Evolutionary conservation across 2,113 vertebrate genomes (phyloP).

Genomic region (Entomyzon cyanotis): DNA sequence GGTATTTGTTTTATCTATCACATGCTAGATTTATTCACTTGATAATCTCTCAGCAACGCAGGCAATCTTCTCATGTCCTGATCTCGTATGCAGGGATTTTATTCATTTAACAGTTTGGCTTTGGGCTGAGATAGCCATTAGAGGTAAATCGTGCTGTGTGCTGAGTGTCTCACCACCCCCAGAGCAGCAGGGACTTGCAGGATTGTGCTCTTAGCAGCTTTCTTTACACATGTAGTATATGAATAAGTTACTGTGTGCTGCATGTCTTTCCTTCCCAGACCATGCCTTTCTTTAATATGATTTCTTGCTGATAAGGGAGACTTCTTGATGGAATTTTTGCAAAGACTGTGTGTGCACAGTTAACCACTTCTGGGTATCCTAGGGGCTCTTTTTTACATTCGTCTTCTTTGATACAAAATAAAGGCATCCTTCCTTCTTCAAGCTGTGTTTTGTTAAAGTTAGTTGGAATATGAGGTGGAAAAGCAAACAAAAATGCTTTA

Average conservation of each 20-base stretch:
- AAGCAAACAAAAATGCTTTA: neutral
- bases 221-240: neutral
- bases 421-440: neutral
- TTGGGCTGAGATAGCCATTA: conserved; percentile 36
- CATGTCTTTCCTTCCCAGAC: neutral
- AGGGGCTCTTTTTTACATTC: neutral
- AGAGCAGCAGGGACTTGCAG: neutral
- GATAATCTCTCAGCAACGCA: conserved; percentile 21
- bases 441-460: neutral
- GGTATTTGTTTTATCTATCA: conserved; percentile 61
- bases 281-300: neutral
- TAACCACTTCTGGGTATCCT: neutral
- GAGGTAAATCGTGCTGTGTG: neutral
- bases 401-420: neutral
- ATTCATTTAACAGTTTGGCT: conserved; percentile 2
- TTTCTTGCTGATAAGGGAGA: neutral
- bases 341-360: neutral
- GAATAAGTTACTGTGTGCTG: neutral
- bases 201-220: neutral
- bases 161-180: neutral
- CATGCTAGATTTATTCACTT: conserved; percentile 42
- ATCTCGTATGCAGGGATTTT: conserved; percentile 2
- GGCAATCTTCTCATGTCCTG: neutral
- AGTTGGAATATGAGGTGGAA: neutral
- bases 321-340: neutral